Conservation (phyloP, 2,888 invertebrate species). For the Drosophila pegasa region DNA sequence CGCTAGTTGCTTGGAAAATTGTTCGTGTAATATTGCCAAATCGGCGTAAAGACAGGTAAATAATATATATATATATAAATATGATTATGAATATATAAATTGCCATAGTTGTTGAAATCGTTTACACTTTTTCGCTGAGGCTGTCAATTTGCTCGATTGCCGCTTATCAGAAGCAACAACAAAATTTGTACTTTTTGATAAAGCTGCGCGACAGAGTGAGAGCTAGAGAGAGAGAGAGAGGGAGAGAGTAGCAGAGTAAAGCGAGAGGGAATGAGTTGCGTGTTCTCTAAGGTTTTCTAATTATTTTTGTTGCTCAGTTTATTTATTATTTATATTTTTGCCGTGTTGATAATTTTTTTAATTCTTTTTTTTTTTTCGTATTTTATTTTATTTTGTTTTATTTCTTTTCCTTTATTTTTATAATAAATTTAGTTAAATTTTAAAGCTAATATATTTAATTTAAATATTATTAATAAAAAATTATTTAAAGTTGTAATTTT, state of each 20-base stretch:
- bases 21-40: constrained; percentile 15
- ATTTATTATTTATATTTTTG: background rate
- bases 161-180: constrained; percentile 46
- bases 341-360: too few relatives aligned
- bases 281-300: background rate
- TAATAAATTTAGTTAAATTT: too few relatives aligned
- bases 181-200: constrained; percentile 48
- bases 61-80: background rate
- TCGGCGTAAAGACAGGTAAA: constrained; percentile 33
- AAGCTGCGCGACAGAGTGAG: constrained; percentile 18
- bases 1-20: constrained; percentile 20
- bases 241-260: background rate
- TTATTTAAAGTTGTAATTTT: too few relatives aligned
- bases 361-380: background rate
- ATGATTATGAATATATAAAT: too few relatives aligned
- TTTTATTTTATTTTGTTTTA: background rate
- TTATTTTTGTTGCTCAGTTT: background rate
- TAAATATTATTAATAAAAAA: too few relatives aligned
- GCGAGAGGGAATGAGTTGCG: background rate
- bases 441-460: too few relatives aligned
- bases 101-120: constrained; percentile 9
- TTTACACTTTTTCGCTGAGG: constrained; percentile 10
- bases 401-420: background rate
- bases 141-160: constrained; percentile 37
- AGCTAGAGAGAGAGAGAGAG: background rate